Evolutionary conservation across 2,888 invertebrate genomes (phyloP), one percentile per base, ranked within the genome.

Genomic region (Amaurobius ferox): DNA sequence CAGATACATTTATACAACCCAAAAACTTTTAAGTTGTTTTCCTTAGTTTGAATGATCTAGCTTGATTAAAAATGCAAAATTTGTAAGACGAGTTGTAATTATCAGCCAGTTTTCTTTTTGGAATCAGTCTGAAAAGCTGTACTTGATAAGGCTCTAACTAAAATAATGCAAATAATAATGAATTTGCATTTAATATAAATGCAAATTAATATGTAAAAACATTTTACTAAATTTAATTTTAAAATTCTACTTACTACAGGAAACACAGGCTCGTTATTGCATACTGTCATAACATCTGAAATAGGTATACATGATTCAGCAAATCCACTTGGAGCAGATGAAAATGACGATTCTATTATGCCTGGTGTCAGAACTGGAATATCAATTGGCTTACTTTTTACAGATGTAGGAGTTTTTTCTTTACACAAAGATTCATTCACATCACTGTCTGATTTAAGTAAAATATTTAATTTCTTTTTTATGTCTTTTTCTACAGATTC

Each of bases 401-500:
- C 48, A 73, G 29, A 44, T n/a, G 28, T 61, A 5, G 55, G 28
- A 19, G 13, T 29, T 30, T 44, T 35, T 13, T 29, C 39, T 29
- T 64, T 64, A 29, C 29, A 64, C 28, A 30, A 39, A 66, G 9
- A 29, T 9, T 29, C 28, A n/a, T 39, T 13, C 7, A 29, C 48
- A 64, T 76, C 70, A 61, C 28, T 67, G 55, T 55, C 39, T 23
- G 66, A 26, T 32, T 74, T 79, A 32, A 83, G 83, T 68, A 83
- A 62, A 30, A 87, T 71, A 64, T 87, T 85, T 16, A 88, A 66
- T 26, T 79, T 88, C 26, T 86, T 86, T 77, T 88, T 88, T 68
- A 88, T 71, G 61, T 88, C 87, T 35, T 88, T 80, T 55, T 88
- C 88, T 6, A 88, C 40, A 26, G 48, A 86, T 79, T 88, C 80